These are phyloP conservation scores for Eurosta solidaginis DNA, from an alignment of 1,140 invertebrate species.

Conservation along the genomic window DNA sequence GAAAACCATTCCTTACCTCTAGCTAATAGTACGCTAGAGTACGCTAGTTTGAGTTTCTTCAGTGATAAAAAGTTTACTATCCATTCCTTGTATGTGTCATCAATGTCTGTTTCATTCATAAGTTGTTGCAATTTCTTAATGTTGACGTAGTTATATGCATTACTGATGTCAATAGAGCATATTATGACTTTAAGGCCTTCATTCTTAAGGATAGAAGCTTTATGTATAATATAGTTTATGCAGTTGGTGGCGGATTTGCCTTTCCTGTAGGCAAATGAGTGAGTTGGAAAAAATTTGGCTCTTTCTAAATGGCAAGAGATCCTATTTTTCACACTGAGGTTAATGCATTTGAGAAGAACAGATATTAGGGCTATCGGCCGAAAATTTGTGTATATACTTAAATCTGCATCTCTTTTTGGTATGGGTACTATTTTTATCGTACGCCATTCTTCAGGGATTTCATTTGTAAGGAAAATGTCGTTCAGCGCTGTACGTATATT, in stretches of 20 bases:
- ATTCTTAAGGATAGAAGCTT: neutral
- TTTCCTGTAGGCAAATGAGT: conserved; percentile 11
- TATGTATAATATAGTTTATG: neutral
- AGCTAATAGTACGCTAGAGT: too few relatives aligned
- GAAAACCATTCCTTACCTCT: neutral
- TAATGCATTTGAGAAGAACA: neutral
- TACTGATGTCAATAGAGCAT: neutral
- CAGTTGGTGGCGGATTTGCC: neutral
- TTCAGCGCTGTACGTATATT: neutral
- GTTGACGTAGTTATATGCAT: neutral
- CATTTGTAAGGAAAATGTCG: neutral
- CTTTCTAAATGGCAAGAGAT: neutral
- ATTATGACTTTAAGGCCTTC: neutral
- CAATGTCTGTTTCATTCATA: neutral
- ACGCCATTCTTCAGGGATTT: neutral
- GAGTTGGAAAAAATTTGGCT: neutral
- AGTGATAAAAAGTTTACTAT: neutral
- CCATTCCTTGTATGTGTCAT: neutral
- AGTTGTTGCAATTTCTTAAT: neutral
- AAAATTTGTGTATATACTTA: neutral
- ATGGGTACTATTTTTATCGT: neutral
- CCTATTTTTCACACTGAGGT: neutral
- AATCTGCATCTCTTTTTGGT: neutral
- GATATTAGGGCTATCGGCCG: neutral
- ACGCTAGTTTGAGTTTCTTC: neutral